phyloP scores from a whole-genome alignment of 2,888 invertebrate genomes.

The Chydorus sphaericus region DNA sequence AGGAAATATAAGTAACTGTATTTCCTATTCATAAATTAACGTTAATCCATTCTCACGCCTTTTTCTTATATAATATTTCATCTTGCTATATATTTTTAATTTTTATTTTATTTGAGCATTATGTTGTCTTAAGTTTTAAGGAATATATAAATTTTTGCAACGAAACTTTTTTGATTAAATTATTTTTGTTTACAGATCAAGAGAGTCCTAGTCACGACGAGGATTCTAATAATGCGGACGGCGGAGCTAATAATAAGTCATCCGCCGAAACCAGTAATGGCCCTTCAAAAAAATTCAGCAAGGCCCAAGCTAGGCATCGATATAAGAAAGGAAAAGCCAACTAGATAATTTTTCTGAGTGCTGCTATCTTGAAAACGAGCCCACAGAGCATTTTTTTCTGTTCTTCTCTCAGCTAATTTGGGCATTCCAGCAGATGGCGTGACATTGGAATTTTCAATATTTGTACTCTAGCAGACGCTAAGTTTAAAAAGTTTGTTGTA shows the following conservation, averaged over 20 bases:
- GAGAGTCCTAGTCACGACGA: background rate
- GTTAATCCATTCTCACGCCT: background rate
- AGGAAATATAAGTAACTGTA: conserved; percentile 25
- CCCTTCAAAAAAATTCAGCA: conserved; percentile 39
- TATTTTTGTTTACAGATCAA: no score
- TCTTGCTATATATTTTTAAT: background rate
- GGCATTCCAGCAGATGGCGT: background rate
- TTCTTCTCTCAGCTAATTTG: background rate
- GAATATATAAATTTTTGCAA: no score
- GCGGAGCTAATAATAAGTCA: no score
- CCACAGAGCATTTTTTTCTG: background rate
- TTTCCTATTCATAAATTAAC: background rate
- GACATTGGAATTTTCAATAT: background rate
- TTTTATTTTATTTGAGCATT: no score
- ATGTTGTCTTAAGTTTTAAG: no score
- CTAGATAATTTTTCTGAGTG: conserved; percentile 1
- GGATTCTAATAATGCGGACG: no score
- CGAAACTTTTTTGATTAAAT: no score
- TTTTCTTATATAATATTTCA: background rate
- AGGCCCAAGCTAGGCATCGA: conserved; percentile 57
- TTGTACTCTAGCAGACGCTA: background rate
- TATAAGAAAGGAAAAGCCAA: conserved; percentile 45
- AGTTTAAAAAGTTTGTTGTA: background rate
- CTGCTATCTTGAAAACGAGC: no score
- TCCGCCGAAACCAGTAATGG: background rate